phyloP scores from a whole-genome alignment of 2,113 vertebrate genomes.

The Engystomops pustulosus region DNA sequence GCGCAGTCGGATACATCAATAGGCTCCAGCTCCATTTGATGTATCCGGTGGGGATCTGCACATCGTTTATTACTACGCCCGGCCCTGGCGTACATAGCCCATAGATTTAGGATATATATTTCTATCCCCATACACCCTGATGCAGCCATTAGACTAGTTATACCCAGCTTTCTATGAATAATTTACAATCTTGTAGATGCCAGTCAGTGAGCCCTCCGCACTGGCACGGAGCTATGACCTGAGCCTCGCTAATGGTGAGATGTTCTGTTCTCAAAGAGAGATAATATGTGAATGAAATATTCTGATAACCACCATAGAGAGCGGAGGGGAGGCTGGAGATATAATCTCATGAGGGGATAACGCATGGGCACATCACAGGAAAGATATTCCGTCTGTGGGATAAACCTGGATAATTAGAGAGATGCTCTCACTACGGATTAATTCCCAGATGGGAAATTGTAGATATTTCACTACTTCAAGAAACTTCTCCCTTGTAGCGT shows the following conservation, averaged over 20 bases:
- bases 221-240: neutral
- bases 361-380: neutral
- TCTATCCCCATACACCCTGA: too few species aligned
- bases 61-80: too few species aligned
- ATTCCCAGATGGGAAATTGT: neutral
- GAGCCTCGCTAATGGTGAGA: neutral
- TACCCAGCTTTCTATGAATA: too few species aligned
- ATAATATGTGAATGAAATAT: neutral
- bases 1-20: too few species aligned
- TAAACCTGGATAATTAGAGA: conserved; percentile 10
- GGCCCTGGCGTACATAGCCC: too few species aligned
- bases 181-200: neutral
- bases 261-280: neutral
- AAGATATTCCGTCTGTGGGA: conserved; percentile 1
- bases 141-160: too few species aligned
- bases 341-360: neutral
- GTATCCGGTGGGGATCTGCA: too few species aligned
- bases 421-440: neutral
- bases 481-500: neutral
- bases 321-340: neutral
- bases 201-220: neutral
- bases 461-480: neutral
- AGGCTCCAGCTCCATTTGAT: too few species aligned
- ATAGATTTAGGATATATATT: too few species aligned
- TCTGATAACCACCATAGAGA: neutral